Percentiles rank a stretch among this genome's conserved stretches.
phyloP scores from a whole-genome alignment of 2,888 invertebrate species.

The Cataglyphis livida region DNA sequence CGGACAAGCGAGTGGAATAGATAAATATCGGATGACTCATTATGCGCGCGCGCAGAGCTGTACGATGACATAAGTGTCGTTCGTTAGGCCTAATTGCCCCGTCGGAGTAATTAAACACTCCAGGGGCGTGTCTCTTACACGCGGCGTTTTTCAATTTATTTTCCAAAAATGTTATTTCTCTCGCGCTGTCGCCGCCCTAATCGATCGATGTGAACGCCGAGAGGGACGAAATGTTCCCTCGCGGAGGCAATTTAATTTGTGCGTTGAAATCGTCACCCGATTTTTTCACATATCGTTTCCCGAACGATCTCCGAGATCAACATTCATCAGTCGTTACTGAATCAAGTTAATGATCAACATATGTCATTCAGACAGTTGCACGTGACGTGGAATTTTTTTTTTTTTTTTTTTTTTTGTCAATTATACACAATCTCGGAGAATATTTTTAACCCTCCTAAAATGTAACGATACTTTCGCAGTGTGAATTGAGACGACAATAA shows the following conservation, averaged over 20 bases:
- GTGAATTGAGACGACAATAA: background rate
- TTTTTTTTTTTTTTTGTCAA: background rate
- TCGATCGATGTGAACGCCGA: constrained; percentile 16
- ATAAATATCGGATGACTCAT: constrained; percentile 64
- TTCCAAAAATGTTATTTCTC: constrained; percentile 26
- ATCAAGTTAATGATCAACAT: background rate
- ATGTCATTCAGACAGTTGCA: background rate
- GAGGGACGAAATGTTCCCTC: constrained; percentile 49
- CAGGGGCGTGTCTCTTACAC: constrained; percentile 34
- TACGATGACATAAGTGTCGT: constrained; percentile 49
- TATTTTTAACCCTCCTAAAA: background rate
- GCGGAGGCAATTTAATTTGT: constrained; percentile 53
- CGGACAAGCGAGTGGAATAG: constrained; percentile 54
- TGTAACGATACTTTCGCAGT: background rate
- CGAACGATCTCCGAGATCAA: constrained; percentile 2
- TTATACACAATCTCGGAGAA: background rate
- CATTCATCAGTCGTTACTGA: background rate
- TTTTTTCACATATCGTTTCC: background rate
- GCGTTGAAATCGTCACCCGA: constrained; percentile 47
- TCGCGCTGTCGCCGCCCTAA: constrained; percentile 17
- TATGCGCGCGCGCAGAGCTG: constrained; percentile 29
- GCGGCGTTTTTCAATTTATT: constrained; percentile 29
- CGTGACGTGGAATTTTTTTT: background rate
- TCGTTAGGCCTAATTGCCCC: constrained; percentile 64
- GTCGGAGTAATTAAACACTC: constrained; percentile 53